phyloP scores from a whole-genome alignment of 1,140 invertebrate species.

The Neuroterus valhalla region DNA sequence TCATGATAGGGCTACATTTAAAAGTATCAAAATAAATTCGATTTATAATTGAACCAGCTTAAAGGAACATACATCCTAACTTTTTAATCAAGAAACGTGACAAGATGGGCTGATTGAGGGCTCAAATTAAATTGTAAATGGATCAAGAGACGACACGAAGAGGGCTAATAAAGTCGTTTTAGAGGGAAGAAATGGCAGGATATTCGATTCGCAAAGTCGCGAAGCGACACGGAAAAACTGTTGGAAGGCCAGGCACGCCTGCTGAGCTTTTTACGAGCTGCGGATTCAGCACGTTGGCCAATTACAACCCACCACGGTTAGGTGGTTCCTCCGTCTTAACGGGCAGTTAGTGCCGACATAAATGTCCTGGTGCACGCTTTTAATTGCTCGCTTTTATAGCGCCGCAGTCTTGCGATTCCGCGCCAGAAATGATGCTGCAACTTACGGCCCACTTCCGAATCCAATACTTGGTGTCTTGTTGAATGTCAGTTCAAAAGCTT shows the following conservation, averaged over 20 bases:
- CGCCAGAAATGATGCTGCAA: neutral
- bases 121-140: slow-evolving; percentile 3
- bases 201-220: slow-evolving; percentile 15
- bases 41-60: neutral
- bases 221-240: slow-evolving; percentile 27
- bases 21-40: neutral
- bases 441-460: neutral
- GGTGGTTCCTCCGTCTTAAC: slow-evolving; percentile 23
- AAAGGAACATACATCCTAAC: neutral
- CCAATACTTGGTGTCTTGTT: neutral
- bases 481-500: too few species aligned
- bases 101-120: neutral
- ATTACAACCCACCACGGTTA: slow-evolving; percentile 14
- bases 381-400: slow-evolving; percentile 23
- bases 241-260: slow-evolving; percentile 23
- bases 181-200: slow-evolving; percentile 20
- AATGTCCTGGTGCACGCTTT: slow-evolving; percentile 9
- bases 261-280: slow-evolving; percentile 28
- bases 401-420: neutral
- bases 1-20: too few species aligned
- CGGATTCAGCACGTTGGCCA: slow-evolving; percentile 18
- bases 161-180: slow-evolving; percentile 12
- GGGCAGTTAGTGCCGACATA: slow-evolving; percentile 9
- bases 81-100: slow-evolving; percentile 23
- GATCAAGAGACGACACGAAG: neutral